A percentile compares a stretch with the other conserved stretches of the same genome.
phyloP scores from a whole-genome alignment of 2,797 vertebrate genomes.

The Tinamus major region DNA sequence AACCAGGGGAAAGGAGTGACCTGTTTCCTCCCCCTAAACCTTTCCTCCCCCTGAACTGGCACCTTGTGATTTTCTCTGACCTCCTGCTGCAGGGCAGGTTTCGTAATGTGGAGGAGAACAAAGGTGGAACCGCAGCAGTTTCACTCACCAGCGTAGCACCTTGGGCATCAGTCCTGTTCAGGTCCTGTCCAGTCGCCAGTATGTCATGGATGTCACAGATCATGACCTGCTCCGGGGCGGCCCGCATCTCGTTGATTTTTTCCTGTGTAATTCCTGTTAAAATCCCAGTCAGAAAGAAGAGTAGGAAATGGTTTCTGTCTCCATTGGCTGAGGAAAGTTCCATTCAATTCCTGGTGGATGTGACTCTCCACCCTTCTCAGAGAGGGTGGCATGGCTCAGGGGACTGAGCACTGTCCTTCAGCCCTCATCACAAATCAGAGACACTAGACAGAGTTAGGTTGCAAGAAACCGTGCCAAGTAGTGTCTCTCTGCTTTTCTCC shows the following conservation, averaged over 20 bases:
- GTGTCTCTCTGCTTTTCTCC: constrained; percentile 12
- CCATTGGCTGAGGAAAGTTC: not conserved
- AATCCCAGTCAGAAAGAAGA: not conserved
- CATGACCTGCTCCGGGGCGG: constrained; percentile 92
- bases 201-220: constrained; percentile 91
- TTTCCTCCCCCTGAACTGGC: not conserved
- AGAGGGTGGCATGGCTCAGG: not conserved
- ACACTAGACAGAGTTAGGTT: not conserved
- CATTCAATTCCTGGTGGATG: not conserved
- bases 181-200: constrained; percentile 86
- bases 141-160: constrained; percentile 93
- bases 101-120: not conserved
- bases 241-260: constrained; percentile 95
- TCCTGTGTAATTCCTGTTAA: constrained; percentile 95
- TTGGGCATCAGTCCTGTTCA: constrained; percentile 91
- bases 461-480: not conserved
- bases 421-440: not conserved
- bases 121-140: not conserved
- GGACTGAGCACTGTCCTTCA: not conserved
- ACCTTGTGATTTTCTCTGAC: not conserved
- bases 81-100: constrained; percentile 19
- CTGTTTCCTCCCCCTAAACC: not conserved
- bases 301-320: not conserved
- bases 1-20: not conserved
- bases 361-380: not conserved